Base-by-base conservation (phyloP, 2,888 invertebrate genomes). In the Lacanobia wlatinum region DNA sequence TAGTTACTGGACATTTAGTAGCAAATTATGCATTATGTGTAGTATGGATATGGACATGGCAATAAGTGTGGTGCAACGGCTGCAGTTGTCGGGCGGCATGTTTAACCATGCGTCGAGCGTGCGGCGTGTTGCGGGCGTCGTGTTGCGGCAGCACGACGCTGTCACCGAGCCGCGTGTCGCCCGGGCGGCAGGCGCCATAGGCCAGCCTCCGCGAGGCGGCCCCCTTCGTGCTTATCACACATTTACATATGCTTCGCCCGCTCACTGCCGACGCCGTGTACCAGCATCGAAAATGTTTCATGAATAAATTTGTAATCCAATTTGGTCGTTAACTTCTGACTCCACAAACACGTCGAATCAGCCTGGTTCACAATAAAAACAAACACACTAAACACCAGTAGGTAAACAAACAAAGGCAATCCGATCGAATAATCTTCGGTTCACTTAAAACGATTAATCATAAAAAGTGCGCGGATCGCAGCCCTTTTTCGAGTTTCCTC, bases 401-500 rank as follows among this genome's bases (percentile, higher is more conserved):
- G n/a, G n/a, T n/a, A 86, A 80, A 89, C 89, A 90, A 92, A 91
- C 90, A 89, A 89, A 88, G 87, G 86, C 82, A 89, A 92, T 91
- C 89, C 90, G 91, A 92, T 92, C 91, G 88, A 91, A 92, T 92
- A 93, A 94, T 93, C 91, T 92, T 92, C 90, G 91, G 91, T 90
- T 89, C 90, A 89, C 88, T 92, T 89, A 87, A 90, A 93, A 90
- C 93, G 93, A 95, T 95, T 93, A 93, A 93, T 95, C 93, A 94
- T 93, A 95, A 95, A 95, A 95, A 95, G 90, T 91, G 86, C 88
- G 90, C 92, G 90, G 93, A 93, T 94, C 93, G 92, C 92, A 94
- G 94, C 94, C 95, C 95, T 95, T 95, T 96, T 95, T 95, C 94
- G 94, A 95, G 95, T 95, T 95, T 94, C 95, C 96, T 96, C 96